Evolutionary conservation across 1,140 invertebrate species (phyloP).

Genomic region (Calosoma granatense): DNA sequence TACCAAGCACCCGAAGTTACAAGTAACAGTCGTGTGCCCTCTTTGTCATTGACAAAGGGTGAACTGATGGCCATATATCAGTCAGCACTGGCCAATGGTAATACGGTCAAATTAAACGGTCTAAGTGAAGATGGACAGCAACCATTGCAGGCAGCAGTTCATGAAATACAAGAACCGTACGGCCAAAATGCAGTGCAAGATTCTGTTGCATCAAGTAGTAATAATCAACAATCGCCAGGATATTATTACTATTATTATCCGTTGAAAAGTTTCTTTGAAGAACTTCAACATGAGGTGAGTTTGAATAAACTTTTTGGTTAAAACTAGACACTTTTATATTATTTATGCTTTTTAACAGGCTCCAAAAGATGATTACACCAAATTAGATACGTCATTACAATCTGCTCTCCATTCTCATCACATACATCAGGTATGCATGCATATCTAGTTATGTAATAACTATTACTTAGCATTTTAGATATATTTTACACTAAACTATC

Average conservation of each 20-base stretch:
- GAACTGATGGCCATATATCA: not conserved
- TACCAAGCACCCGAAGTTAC: not conserved
- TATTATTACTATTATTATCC: not conserved
- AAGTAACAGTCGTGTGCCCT: not conserved
- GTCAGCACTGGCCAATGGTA: not conserved
- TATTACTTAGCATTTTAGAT: too few relatives aligned
- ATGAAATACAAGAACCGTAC: not conserved
- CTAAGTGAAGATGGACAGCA: not conserved
- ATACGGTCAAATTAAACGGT: not conserved
- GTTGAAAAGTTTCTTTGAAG: not conserved
- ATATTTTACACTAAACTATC: too few relatives aligned
- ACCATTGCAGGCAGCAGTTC: not conserved
- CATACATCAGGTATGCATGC: slow-evolving; percentile 27
- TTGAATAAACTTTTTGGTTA: not conserved
- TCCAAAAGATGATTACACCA: too few relatives aligned
- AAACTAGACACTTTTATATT: not conserved
- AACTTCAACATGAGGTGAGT: not conserved
- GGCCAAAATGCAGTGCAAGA: too few relatives aligned
- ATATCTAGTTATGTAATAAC: not conserved
- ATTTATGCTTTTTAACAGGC: too few relatives aligned
- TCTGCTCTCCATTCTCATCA: slow-evolving; percentile 16
- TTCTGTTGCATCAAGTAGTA: not conserved
- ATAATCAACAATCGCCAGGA: not conserved
- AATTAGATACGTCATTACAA: too few relatives aligned
- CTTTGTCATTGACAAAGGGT: not conserved